phyloP scores from a whole-genome alignment of 2,113 vertebrate genomes.

The Philantomba maxwellii region DNA sequence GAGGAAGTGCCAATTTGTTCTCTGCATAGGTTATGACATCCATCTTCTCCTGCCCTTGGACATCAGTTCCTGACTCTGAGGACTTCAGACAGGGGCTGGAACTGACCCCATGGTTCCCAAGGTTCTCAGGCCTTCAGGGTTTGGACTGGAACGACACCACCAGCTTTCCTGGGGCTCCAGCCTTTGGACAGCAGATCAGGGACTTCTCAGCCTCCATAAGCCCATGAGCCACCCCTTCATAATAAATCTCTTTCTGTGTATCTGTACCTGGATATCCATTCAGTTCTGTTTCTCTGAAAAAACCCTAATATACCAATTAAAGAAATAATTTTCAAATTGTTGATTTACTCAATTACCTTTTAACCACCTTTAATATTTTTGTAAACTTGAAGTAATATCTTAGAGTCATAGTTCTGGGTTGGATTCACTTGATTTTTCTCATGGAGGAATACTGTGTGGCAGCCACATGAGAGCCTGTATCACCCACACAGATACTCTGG shows the following conservation, averaged over 20 bases:
- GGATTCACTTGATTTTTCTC: not conserved
- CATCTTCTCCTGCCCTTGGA: not conserved
- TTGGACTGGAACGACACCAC: not conserved
- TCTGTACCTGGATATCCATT: not conserved
- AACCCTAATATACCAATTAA: not conserved
- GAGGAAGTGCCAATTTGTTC: not conserved
- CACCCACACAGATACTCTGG: slow-evolving; percentile 87
- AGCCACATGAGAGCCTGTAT: slow-evolving; percentile 77
- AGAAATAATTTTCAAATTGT: not conserved
- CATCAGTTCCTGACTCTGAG: no score
- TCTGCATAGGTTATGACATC: not conserved
- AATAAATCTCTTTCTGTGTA: not conserved
- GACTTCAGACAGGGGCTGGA: not conserved
- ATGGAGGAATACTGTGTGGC: not conserved
- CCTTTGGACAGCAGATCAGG: not conserved
- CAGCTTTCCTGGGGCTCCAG: not conserved
- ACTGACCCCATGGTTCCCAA: not conserved
- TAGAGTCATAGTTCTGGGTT: not conserved
- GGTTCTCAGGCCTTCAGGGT: not conserved
- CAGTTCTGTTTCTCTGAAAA: not conserved
- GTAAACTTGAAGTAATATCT: not conserved
- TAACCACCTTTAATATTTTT: not conserved
- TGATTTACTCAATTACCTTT: not conserved
- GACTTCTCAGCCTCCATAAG: not conserved
- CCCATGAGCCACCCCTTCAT: not conserved